phyloP scores from a whole-genome alignment of 2,113 vertebrate species.

The Zapus hudsonius region DNA sequence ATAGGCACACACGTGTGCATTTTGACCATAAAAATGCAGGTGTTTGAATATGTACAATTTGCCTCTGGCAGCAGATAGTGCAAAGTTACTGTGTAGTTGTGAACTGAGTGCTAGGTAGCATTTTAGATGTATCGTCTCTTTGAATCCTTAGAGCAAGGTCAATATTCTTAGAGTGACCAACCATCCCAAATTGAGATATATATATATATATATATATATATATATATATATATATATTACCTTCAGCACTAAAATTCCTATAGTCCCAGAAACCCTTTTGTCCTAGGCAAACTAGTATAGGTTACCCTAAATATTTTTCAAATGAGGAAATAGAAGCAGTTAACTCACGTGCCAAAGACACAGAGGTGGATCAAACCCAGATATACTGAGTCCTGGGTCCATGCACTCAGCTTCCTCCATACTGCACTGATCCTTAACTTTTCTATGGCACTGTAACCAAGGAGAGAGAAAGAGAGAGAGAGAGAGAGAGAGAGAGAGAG shows the following conservation, averaged over 20 bases:
- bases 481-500: not conserved
- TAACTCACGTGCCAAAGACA: not conserved
- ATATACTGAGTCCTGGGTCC: not conserved
- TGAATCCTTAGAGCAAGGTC: not conserved
- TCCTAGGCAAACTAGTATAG: not conserved
- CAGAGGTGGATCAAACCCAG: not conserved
- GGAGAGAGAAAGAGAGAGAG: not conserved
- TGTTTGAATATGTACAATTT: not conserved
- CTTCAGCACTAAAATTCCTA: not conserved
- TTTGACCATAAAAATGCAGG: constrained; percentile 23
- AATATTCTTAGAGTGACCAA: not conserved
- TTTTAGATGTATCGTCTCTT: not conserved
- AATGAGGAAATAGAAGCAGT: not conserved
- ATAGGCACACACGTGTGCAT: not conserved
- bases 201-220: too few species aligned
- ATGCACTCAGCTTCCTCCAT: not conserved
- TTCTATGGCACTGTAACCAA: not conserved
- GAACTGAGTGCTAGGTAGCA: not conserved
- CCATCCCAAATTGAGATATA: too few species aligned
- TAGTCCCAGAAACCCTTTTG: not conserved
- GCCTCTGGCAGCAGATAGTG: not conserved
- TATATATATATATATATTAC: too few species aligned
- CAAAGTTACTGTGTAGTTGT: not conserved
- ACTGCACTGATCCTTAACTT: not conserved
- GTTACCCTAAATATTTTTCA: not conserved